Conservation (phyloP, 2,888 invertebrate genomes). For the Eupsilia transversa region DNA sequence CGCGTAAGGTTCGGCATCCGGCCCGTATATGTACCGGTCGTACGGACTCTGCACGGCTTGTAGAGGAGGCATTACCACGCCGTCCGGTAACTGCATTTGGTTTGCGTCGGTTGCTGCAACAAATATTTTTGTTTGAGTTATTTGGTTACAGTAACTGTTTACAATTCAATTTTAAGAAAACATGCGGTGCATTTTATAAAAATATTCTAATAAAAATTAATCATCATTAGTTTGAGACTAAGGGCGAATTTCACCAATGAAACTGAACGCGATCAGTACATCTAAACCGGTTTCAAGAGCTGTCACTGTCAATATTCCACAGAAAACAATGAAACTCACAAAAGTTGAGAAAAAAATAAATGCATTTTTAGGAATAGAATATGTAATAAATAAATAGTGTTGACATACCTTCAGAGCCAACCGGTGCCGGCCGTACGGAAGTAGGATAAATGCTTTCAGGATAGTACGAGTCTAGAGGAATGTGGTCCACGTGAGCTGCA, state of each 20-base stretch:
- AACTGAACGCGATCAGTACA: too few relatives aligned
- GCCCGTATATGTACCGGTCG: conserved; percentile 78
- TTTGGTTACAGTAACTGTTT: not conserved
- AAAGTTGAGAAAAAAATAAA: too few relatives aligned
- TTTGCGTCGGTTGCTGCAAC: conserved; percentile 83
- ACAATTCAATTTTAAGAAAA: not conserved
- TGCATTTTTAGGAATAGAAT: not conserved
- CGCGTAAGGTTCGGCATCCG: conserved; percentile 77
- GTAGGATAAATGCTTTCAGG: conserved; percentile 90
- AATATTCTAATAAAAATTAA: not conserved
- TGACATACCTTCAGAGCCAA: conserved; percentile 92
- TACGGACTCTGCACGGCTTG: conserved; percentile 77
- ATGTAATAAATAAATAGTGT: not conserved
- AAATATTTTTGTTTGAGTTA: conserved; percentile 45
- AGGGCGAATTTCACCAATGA: too few relatives aligned
- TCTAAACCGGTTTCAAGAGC: too few relatives aligned
- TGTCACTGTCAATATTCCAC: too few relatives aligned
- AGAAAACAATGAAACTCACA: too few relatives aligned
- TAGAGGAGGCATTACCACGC: conserved; percentile 78
- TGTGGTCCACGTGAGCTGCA: conserved; percentile 78
- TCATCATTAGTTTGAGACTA: too few relatives aligned
- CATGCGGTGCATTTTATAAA: not conserved
- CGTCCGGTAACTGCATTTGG: conserved; percentile 84
- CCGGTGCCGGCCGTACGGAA: conserved; percentile 92
- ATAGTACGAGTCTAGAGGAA: conserved; percentile 81